Base-by-base conservation (phyloP, 1,140 invertebrate genomes). In the Archivesica marissinica region DNA sequence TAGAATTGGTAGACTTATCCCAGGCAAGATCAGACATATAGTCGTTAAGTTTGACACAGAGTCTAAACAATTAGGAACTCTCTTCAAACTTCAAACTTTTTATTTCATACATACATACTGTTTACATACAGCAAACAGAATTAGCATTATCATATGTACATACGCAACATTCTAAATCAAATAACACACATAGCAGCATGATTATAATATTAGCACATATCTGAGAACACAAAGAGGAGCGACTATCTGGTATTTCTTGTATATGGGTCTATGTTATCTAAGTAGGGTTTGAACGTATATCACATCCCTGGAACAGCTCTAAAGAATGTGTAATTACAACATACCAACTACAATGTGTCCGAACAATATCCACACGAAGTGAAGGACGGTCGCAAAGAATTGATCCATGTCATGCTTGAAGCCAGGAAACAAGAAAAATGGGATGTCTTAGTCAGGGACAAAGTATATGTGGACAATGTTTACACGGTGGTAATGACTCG, bases 341-440 rank as follows among this genome's bases (percentile, higher is more conserved):
- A 52, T 30, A 35, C 72, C 1, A 15, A n/a, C 25, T 52, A 75
- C 39, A 75, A 75, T 54, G 72, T 75, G 2, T 23, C 72, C 15
- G 50, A 75, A 25, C 72, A 75, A 39, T 75, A 28, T 33, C 72
- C 72, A 52, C 41, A 33, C 6, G 72, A 75, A 75, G 72, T 75
- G 28, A 75, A 75, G 52, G 72, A 75, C 23, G 13, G 50, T 7
- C 4, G 44, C 13, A 75, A 75, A 28, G 44, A 75, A 52, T 47
- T 75, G 25, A 54, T 75, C 7, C 72, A 13, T 4, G 44, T 52
- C n/a, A 75, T 52, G 44, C 13, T 75, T 3, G 50, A 75, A 33
- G 72, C 72, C n/a, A 33, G 72, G 6, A 3, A 17, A 30, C 13
- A 52, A n/a, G 50, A 47, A 6, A 75, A 75, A 54, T 15, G 47